These are phyloP conservation scores for Sapayoa aenigma DNA, from an alignment of 2,113 vertebrate genomes.

Conservation along the genomic window DNA sequence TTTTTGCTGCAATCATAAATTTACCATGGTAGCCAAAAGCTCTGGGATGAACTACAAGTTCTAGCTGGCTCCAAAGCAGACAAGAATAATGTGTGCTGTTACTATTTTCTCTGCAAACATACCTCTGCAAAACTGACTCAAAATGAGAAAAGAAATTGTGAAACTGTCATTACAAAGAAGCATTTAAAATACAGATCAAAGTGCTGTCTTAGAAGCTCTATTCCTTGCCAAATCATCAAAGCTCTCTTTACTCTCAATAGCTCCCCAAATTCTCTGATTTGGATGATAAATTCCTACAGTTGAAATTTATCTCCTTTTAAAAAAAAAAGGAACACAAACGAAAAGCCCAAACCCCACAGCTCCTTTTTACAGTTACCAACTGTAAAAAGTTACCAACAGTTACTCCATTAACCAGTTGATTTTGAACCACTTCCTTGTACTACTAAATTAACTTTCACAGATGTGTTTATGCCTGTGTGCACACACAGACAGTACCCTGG, in stretches of 20 bases:
- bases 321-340: too few species aligned
- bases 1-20: slow-evolving; percentile 34
- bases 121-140: slow-evolving; percentile 4
- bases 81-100: slow-evolving; percentile 17
- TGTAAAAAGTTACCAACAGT: too few species aligned
- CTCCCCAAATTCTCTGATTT: slow-evolving; percentile 41
- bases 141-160: slow-evolving; percentile 14
- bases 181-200: slow-evolving; percentile 60
- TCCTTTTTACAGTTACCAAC: neutral
- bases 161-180: slow-evolving; percentile 52
- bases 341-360: neutral
- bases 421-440: neutral
- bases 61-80: slow-evolving; percentile 28
- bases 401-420: neutral
- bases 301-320: neutral
- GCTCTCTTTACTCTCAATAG: slow-evolving; percentile 16
- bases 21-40: slow-evolving; percentile 43
- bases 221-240: slow-evolving; percentile 49
- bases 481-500: neutral
- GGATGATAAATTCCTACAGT: neutral
- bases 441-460: neutral
- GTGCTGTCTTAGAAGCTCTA: slow-evolving; percentile 3
- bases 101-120: slow-evolving; percentile 46
- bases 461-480: neutral
- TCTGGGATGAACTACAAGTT: slow-evolving; percentile 62